Evolutionary conservation across 1,140 invertebrate genomes (phyloP).

Genomic region (Phthorimaea operculella): DNA sequence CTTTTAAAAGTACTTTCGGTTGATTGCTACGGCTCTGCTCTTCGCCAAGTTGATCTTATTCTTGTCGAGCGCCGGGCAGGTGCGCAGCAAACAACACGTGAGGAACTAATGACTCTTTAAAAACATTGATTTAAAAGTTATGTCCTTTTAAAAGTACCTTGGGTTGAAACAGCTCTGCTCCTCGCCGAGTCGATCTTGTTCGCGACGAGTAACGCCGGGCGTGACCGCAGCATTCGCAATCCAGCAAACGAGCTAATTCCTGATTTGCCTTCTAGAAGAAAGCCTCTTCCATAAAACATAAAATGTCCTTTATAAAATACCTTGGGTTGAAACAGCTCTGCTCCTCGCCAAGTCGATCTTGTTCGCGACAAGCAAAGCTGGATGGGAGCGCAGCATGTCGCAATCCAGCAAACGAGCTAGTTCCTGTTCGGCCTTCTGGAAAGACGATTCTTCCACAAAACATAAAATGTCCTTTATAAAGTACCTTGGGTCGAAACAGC

Average conservation of each 20-base stretch:
- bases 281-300: slow-evolving; percentile 89
- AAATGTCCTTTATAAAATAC: too few species aligned
- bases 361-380: slow-evolving; percentile 92
- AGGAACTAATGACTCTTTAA: too few species aligned
- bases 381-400: slow-evolving; percentile 77
- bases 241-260: slow-evolving; percentile 78
- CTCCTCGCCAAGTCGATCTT: slow-evolving; percentile 95
- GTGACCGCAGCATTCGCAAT: slow-evolving; percentile 78
- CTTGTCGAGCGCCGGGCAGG: too few species aligned
- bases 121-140: too few species aligned
- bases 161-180: slow-evolving; percentile 85
- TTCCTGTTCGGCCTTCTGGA: slow-evolving; percentile 83
- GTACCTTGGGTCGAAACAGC: slow-evolving; percentile 92
- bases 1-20: too few species aligned
- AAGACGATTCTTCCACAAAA: slow-evolving; percentile 90
- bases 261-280: slow-evolving; percentile 87
- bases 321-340: slow-evolving; percentile 88
- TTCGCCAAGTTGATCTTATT: too few species aligned
- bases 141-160: too few species aligned
- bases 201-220: slow-evolving; percentile 88
- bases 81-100: too few species aligned
- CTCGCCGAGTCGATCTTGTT: slow-evolving; percentile 97
- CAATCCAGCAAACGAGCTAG: slow-evolving; percentile 78
- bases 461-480: slow-evolving; percentile 95
- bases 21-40: too few species aligned